A percentile compares a stretch with the other conserved stretches of the same genome.
Evolutionary conservation across 92 coral and sea anemone species (phyloP).

Genomic region (Virgularia gustaviana): DNA sequence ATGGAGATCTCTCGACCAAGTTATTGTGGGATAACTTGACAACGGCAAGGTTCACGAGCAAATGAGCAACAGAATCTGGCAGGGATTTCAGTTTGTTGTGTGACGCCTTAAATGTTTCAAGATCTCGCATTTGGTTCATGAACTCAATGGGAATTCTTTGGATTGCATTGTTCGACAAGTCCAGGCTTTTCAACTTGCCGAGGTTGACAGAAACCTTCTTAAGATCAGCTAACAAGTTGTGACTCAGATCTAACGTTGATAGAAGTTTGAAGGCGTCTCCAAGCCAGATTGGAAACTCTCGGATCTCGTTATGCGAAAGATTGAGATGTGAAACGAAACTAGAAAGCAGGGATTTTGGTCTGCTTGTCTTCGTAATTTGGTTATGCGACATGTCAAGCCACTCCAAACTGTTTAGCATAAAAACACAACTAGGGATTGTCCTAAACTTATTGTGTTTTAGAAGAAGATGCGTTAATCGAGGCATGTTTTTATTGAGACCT

Average conservation of each 20-base stretch:
- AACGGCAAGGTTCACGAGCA: constrained; percentile 56
- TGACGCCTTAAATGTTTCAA: constrained; percentile 77
- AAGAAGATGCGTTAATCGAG: constrained; percentile 60
- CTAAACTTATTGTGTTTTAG: constrained; percentile 66
- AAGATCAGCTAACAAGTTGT: constrained; percentile 39
- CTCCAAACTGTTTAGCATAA: constrained; percentile 47
- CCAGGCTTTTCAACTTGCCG: constrained; percentile 58
- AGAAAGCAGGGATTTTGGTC: constrained; percentile 13
- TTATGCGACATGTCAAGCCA: constrained; percentile 67
- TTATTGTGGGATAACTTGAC: constrained; percentile 73
- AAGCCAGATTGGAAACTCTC: constrained; percentile 71
- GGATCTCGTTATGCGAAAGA: constrained; percentile 63
- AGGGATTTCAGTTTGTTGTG: constrained; percentile 58
- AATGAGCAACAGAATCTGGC: constrained; percentile 66
- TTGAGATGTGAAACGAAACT: constrained; percentile 62
- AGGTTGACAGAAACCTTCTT: constrained; percentile 41
- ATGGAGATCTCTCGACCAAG: constrained; percentile 58
- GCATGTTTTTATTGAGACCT: constrained; percentile 70
- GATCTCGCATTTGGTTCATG: constrained; percentile 46
- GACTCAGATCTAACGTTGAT: constrained; percentile 57
- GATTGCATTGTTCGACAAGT: constrained; percentile 73
- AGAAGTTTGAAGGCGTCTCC: constrained; percentile 63
- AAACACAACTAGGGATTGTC: constrained; percentile 61
- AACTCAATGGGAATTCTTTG: constrained; percentile 62
- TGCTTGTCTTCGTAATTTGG: constrained; percentile 39